Conservation (phyloP, 1,140 invertebrate species). For the Drosophila aff. region DNA sequence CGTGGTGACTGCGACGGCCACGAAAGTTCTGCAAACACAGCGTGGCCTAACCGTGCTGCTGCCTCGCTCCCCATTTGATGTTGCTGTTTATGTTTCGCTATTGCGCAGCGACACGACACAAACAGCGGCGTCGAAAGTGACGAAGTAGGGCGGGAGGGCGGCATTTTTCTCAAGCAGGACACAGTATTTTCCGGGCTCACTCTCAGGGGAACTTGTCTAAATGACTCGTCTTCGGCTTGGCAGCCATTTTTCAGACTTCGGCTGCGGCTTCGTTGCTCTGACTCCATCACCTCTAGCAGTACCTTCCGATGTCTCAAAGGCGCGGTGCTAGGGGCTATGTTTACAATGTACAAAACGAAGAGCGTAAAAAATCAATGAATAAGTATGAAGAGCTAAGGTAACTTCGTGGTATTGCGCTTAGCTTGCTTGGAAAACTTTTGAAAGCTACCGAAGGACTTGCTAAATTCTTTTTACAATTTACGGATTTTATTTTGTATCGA, state of each 20-base stretch:
- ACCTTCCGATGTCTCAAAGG: conserved; percentile 31
- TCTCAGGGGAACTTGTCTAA: conserved; percentile 11
- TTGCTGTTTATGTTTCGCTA: conserved; percentile 80
- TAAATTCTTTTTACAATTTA: neutral
- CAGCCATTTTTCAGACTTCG: conserved; percentile 62
- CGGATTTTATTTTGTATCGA: neutral
- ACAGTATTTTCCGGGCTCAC: conserved; percentile 57
- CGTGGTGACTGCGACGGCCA: conserved; percentile 71
- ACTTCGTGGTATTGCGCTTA: neutral
- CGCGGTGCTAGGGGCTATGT: conserved; percentile 3
- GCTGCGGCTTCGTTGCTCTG: conserved; percentile 23
- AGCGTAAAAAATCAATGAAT: conserved; percentile 69
- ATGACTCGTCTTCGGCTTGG: conserved; percentile 47
- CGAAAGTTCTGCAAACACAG: conserved; percentile 35
- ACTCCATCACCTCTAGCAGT: conserved; percentile 19
- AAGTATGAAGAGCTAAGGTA: conserved; percentile 1
- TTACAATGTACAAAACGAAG: conserved; percentile 21
- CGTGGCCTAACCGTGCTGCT: conserved; percentile 40
- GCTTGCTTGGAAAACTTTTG: neutral
- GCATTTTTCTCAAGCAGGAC: conserved; percentile 65
- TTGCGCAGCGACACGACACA: conserved; percentile 63
- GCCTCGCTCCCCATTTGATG: conserved; percentile 65
- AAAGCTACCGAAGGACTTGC: neutral
- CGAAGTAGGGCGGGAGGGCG: conserved; percentile 16
- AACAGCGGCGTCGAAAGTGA: conserved; percentile 17